Evolutionary conservation across 2,888 invertebrate species (phyloP), one percentile per base, ranked within the genome.

Genomic region (Diabrotica balteata): DNA sequence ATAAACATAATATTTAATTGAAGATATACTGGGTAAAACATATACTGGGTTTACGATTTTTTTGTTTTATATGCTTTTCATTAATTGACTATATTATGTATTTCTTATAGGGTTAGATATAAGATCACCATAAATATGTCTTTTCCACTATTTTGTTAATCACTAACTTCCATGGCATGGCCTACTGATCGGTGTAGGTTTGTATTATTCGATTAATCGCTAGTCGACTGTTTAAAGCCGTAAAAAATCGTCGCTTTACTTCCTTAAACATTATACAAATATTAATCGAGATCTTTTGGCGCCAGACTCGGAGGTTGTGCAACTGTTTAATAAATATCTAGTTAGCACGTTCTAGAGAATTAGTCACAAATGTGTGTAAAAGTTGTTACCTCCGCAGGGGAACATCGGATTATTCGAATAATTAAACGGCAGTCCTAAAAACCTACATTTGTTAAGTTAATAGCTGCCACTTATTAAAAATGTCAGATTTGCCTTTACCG

Each of bases 261-360:
- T 69, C 69, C 69, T 69, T 63, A 63, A 69, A 69, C 59, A 69
- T 66, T 63, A 69, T 63, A 69, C 59, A 69, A 63, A 66, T 69
- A 69, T 66, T 59, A 66, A 67, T 59, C 46, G 58, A 64, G 63
- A 64, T 50, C 63, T 58, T 64, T 58, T 58, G 63, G 63, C 63
- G 63, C 63, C 63, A 42, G 32, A 32, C 32, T 32, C 11, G 8
- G 44, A 51, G 58, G 52, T 64, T 64, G 45, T 54, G 63, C 63
- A 58, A 64, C 63, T 52, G 63, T 57, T 63, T 63, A 54, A 63
- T 64, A 58, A 64, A 64, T 64, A 64, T 63, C 59, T 50, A 55
- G 55, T 55, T 55, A 55, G 45, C 55, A 45, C 55, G 44, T 55
- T 55, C 8, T 47, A 47, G 47, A 47, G 47, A 47, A 44, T 44